Conservation (phyloP, 2,797 vertebrate genomes). For the Lepilemur ruficaudatus region DNA sequence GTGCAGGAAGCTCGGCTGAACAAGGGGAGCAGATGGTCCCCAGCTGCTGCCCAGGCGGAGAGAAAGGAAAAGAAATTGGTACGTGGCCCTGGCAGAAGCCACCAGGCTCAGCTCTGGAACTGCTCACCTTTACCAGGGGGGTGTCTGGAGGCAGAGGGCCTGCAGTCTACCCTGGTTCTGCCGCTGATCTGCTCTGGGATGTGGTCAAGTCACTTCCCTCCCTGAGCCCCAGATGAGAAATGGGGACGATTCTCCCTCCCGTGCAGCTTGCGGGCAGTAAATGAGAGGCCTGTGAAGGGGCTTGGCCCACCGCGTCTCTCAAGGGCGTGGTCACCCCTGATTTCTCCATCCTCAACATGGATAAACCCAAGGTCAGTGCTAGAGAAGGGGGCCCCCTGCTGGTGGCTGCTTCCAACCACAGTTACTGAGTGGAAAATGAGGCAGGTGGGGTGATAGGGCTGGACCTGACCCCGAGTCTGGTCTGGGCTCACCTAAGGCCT, state of each 20-base stretch:
- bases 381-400: slow-evolving; percentile 47
- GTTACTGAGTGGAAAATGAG: not conserved
- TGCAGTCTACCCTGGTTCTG: not conserved
- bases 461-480: not conserved
- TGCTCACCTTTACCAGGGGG: not conserved
- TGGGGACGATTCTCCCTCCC: not conserved
- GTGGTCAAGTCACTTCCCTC: not conserved
- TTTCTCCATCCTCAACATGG: not conserved
- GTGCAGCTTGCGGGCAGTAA: not conserved
- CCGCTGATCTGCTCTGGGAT: not conserved
- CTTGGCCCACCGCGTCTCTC: not conserved
- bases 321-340: accelerated
- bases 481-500: slow-evolving; percentile 91
- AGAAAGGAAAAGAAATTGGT: not conserved
- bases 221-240: not conserved
- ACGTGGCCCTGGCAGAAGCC: not conserved
- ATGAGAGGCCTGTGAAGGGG: not conserved
- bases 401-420: not conserved
- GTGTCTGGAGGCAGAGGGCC: too few species aligned
- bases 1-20: not conserved
- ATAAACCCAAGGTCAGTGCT: not conserved
- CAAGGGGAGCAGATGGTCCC: not conserved
- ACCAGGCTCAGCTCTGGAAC: not conserved
- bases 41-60: not conserved
- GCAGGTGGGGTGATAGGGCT: accelerated